Evolutionary conservation across 2,113 vertebrate species (phyloP).

Genomic region (Lagopus leucura): DNA sequence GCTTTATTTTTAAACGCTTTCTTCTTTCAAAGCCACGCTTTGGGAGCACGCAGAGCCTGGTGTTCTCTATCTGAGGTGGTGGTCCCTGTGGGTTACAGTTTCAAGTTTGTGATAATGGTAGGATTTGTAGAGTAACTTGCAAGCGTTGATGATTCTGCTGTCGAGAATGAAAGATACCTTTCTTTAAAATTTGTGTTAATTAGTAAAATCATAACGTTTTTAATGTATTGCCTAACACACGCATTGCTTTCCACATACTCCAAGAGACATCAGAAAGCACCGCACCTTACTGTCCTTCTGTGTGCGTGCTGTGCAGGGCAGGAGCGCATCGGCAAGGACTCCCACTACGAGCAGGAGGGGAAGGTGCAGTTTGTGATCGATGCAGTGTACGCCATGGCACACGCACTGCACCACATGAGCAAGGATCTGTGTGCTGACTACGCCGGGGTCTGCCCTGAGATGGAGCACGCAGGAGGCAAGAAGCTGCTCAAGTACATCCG

Average conservation of each 20-base stretch:
- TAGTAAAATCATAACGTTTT: too few relatives aligned
- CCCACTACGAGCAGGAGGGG: constrained; percentile 94
- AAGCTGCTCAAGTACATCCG: constrained; percentile 93
- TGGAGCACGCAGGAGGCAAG: constrained; percentile 91
- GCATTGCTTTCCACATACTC: rapidly evolving
- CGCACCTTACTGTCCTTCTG: neutral
- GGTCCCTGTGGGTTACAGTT: neutral
- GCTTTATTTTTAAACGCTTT: neutral
- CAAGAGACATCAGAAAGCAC: rapidly evolving
- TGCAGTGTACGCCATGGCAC: constrained; percentile 93
- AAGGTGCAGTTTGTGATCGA: constrained; percentile 98
- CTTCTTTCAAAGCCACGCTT: neutral
- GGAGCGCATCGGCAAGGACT: constrained; percentile 92
- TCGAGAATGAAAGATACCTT: too few relatives aligned
- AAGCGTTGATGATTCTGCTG: too few relatives aligned
- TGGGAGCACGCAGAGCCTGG: neutral
- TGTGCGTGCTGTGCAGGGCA: constrained; percentile 81
- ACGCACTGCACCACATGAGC: constrained; percentile 95
- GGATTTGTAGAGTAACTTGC: neutral
- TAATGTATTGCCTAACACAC: rapidly evolving
- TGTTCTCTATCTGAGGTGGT: neutral
- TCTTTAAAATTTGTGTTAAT: neutral
- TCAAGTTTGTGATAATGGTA: neutral
- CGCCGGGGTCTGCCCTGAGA: constrained; percentile 88
- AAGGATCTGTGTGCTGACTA: constrained; percentile 89